A percentile compares a stretch with the other conserved stretches of the same genome.
phyloP scores from a whole-genome alignment of 1,140 invertebrate species.

The Musca vetustissima region DNA sequence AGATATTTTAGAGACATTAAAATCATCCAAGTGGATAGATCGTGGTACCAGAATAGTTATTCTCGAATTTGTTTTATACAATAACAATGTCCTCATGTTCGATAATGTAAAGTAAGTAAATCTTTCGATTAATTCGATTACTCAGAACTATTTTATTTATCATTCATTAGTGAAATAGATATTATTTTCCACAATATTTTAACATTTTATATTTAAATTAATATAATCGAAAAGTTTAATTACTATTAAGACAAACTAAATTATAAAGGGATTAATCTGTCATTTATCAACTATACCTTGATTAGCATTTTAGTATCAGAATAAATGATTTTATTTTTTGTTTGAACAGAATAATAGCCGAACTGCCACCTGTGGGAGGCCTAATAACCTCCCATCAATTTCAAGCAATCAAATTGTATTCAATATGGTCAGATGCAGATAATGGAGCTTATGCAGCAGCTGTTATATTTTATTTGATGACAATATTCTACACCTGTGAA shows the following conservation, averaged over 20 bases:
- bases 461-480: slow-evolving; percentile 19
- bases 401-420: slow-evolving; percentile 34
- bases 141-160: too few relatives aligned
- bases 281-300: too few relatives aligned
- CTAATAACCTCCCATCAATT: slow-evolving; percentile 41
- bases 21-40: slow-evolving; percentile 38
- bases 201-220: too few relatives aligned
- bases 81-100: slow-evolving; percentile 42
- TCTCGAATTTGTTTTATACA: slow-evolving; percentile 45
- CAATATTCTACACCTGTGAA: slow-evolving; percentile 16
- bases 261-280: too few relatives aligned
- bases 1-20: slow-evolving; percentile 27
- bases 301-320: too few relatives aligned
- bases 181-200: too few relatives aligned
- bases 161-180: too few relatives aligned
- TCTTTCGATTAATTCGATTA: too few relatives aligned
- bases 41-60: slow-evolving; percentile 40
- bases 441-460: background rate
- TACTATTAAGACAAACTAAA: too few relatives aligned
- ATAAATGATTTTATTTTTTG: background rate
- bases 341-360: slow-evolving; percentile 40
- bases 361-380: slow-evolving; percentile 45
- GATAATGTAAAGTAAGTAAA: slow-evolving; percentile 40
- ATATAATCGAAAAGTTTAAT: too few relatives aligned
- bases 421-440: slow-evolving; percentile 20